phyloP scores from a whole-genome alignment of 2,797 vertebrate species.

The Malurus splendens region DNA sequence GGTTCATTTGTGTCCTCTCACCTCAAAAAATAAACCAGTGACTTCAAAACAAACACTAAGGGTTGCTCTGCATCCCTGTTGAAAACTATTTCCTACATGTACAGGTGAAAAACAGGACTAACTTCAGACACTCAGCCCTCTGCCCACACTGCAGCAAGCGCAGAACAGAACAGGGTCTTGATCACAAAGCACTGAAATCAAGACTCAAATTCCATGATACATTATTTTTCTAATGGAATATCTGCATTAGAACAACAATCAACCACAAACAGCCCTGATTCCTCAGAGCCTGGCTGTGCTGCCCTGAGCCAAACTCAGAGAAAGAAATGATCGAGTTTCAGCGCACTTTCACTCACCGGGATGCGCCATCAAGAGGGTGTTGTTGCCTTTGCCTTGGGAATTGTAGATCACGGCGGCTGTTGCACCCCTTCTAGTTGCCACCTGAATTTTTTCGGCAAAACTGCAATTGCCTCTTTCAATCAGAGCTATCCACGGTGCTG shows the following conservation, averaged over 20 bases:
- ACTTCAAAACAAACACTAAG: not conserved
- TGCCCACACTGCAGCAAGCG: not conserved
- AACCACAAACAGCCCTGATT: not conserved
- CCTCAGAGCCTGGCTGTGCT: not conserved
- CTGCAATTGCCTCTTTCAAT: slow-evolving; percentile 87
- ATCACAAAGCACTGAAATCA: not conserved
- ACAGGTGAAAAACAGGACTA: not conserved
- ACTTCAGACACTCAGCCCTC: not conserved
- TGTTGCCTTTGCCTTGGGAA: slow-evolving; percentile 61
- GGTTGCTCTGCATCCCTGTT: not conserved
- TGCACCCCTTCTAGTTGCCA: slow-evolving; percentile 72
- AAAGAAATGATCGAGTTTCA: fast-evolving
- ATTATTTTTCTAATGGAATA: not conserved
- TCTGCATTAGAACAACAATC: not conserved
- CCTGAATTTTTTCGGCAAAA: slow-evolving; percentile 81
- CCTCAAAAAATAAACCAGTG: not conserved
- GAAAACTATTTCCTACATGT: not conserved
- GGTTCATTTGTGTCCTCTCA: not conserved
- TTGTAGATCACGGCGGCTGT: slow-evolving; percentile 86
- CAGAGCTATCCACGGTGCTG: slow-evolving; percentile 81
- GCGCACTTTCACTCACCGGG: slow-evolving; percentile 59
- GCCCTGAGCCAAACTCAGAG: not conserved
- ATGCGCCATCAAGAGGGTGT: slow-evolving; percentile 73
- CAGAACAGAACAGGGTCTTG: fast-evolving
- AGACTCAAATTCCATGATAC: not conserved